Evolutionary conservation across 1,140 invertebrate genomes (phyloP), one percentile per base, ranked within the genome.

Genomic region (honey bee (Apis mellifera)): DNA sequence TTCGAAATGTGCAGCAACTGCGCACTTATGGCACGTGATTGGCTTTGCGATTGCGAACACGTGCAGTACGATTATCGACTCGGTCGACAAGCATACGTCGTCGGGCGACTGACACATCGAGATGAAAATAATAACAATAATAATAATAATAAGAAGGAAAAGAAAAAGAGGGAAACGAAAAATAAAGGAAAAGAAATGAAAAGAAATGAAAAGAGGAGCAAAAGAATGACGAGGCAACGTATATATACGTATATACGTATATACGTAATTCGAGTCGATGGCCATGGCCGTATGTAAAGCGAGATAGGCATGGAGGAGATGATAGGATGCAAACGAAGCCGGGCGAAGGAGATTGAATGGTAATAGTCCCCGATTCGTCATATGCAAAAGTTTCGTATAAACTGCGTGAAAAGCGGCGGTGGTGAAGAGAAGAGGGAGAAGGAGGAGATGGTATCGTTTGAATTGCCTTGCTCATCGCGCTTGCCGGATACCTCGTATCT

Each of bases 281-380:
- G 79, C 79, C 73, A 50, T 83, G 85, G 81, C 75, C 81, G 85
- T 90, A 89, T 89, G 87, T 90, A 89, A 90, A 90, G 81, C 79
- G 76, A 85, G 83, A 86, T 42, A 42, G 72, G 84, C 72, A 75
- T 64, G 9, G 86, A 86, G 89, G 88, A 89, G 90, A 84, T 85
- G 90, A 89, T 90, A 80, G 86, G 86, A 91, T 89, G 91, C 90
- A 92, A 91, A 91, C 90, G 91, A 91, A 90, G 78, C 78, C 81
- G 84, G 85, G 84, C 84, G 62, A 91, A 90, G 90, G 89, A 93
- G 90, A 93, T 93, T 93, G 92, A 93, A 93, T 93, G 88, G 92
- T 94, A 94, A 94, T 93, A 92, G 92, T 90, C 85, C 87, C 90
- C 90, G 91, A 94, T 94, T 93, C 92, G 92, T 94, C 93, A 94